Percentiles rank a stretch among this genome's conserved stretches.
These are phyloP conservation scores for Phainopepla nitens DNA, from an alignment of 2,113 vertebrate genomes.

Conservation along the genomic window DNA sequence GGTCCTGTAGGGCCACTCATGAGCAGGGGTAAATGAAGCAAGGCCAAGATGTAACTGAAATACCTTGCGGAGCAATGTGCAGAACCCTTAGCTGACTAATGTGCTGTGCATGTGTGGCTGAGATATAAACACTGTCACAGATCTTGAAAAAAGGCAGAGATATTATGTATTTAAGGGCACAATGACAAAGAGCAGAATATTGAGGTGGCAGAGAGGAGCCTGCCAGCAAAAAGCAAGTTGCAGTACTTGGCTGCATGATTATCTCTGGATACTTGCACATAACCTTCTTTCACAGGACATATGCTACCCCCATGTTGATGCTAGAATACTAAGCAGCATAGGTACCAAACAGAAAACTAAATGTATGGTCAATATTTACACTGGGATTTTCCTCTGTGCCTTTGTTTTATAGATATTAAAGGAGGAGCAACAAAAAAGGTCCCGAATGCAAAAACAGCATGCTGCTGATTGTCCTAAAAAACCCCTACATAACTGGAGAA, in stretches of 20 bases:
- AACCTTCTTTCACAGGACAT: neutral
- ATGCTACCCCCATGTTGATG: neutral
- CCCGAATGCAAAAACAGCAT: neutral
- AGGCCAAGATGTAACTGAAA: neutral
- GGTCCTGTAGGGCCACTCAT: neutral
- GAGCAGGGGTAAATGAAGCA: neutral
- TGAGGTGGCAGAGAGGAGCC: neutral
- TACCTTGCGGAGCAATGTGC: neutral
- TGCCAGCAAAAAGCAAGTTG: neutral
- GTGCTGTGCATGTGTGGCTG: neutral
- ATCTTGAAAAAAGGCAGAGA: neutral
- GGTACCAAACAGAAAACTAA: neutral
- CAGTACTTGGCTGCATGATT: neutral
- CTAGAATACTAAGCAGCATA: neutral
- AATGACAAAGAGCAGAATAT: neutral
- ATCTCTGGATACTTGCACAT: neutral
- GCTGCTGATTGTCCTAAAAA: neutral
- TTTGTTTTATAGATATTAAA: neutral
- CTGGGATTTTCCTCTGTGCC: neutral
- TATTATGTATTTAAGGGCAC: neutral
- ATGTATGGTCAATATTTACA: neutral
- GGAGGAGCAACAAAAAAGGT: neutral
- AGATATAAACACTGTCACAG: neutral
- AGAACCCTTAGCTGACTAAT: neutral
- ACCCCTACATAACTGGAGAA: neutral